Evolutionary conservation across 2,797 vertebrate genomes (phyloP), one percentile per base, ranked within the genome.

Genomic region (Atherinosoma microstoma): DNA sequence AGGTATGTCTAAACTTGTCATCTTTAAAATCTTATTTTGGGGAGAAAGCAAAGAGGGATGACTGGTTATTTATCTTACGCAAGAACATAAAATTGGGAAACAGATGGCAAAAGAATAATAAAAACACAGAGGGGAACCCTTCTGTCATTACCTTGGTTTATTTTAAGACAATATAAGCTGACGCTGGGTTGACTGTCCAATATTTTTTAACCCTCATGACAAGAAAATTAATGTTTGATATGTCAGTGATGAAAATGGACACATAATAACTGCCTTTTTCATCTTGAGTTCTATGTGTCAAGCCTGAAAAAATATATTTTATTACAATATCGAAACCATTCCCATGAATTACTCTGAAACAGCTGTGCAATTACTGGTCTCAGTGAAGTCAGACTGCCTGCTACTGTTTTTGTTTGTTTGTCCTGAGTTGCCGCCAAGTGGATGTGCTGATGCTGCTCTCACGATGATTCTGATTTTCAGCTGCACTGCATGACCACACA

Each of bases 101-200:
- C 59, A 67, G 63, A 71, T 74, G 70, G 61, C 57, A 73, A 34
- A 27, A 30, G 63, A 85, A 75, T 79, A 84, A 65, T 24, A 58
- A 75, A 81, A 61, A 78, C 83, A 75, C 80, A 73, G 75, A 80
- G 71, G 70, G 82, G 70, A 66, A 76, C 69, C 68, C 76, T 69
- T 68, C 67, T 78, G 71, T 87, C 71, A 80, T 86, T 65, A 84
- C 74, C 22, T 32, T 22, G 18, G 32, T 79, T 70, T 90, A 91
- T 90, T 91, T 91, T 86, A 27, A 83, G 82, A 79, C 54, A 61
- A 67, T 30, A 71, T 69, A 64, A 66, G 34, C 2, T 29, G 22
- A 68, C 12, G 13, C 30, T 15, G 30, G 15, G 30, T 11, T 24
- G 22, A 61, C 35, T 59, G 20, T 59, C 61, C 40, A 27, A 18